phyloP scores from a whole-genome alignment of 2,113 vertebrate genomes.

The Glareola pratincola region DNA sequence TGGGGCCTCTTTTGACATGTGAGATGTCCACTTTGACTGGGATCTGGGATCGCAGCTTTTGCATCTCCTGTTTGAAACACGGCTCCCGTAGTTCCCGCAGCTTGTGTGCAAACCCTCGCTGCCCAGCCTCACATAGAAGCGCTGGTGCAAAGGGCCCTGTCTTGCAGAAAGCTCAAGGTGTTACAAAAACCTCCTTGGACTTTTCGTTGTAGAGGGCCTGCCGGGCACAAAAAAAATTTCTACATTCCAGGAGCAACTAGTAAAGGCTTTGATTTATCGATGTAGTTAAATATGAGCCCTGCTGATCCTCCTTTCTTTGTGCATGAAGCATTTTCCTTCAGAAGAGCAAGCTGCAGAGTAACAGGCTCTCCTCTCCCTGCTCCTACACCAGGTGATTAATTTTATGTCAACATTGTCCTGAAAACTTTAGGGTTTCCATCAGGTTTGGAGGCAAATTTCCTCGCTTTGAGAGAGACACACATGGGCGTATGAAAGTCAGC shows the following conservation, averaged over 20 bases:
- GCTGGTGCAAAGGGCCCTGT: background rate
- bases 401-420: background rate
- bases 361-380: background rate
- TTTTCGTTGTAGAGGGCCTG: background rate
- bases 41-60: background rate
- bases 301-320: background rate
- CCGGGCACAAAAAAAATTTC: background rate
- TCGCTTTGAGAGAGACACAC: background rate
- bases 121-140: background rate
- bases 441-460: background rate
- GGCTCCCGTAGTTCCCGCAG: background rate
- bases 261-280: background rate
- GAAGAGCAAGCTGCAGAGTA: background rate
- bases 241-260: background rate
- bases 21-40: background rate
- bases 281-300: background rate
- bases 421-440: background rate
- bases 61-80: background rate
- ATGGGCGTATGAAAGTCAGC: background rate
- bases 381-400: background rate
- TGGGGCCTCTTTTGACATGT: background rate
- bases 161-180: background rate
- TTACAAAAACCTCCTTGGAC: background rate
- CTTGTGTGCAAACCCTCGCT: background rate
- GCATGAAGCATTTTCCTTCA: background rate